These are phyloP conservation scores for Bos javanicus DNA, from an alignment of 2,113 vertebrate genomes.

Conservation along the genomic window DNA sequence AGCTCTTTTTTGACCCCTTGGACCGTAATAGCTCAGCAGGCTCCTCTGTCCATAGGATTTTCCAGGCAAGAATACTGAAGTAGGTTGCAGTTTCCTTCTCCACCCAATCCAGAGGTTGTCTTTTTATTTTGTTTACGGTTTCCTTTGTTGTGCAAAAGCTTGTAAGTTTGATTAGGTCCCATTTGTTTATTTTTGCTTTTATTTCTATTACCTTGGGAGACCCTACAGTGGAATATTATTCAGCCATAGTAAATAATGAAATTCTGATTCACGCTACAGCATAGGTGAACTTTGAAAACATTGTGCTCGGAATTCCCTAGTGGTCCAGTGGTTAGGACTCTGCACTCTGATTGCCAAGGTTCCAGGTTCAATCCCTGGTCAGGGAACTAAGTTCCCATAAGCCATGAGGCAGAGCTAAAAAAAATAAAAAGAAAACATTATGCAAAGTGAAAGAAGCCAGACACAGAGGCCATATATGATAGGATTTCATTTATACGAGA, in stretches of 20 bases:
- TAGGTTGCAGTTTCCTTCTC: neutral
- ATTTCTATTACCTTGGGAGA: neutral
- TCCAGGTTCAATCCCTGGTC: neutral
- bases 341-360: neutral
- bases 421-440: neutral
- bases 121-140: neutral
- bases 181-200: neutral
- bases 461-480: neutral
- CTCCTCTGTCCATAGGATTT: neutral
- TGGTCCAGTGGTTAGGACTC: neutral
- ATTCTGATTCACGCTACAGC: neutral
- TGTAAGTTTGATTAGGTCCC: neutral
- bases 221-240: neutral
- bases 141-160: neutral
- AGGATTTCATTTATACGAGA: neutral
- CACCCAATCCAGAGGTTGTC: neutral
- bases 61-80: neutral
- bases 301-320: neutral
- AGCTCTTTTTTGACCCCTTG: neutral
- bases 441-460: neutral
- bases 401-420: neutral
- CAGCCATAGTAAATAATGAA: neutral
- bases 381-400: neutral
- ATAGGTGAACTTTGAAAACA: neutral
- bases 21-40: neutral